Conservation (phyloP, 2,797 vertebrate genomes). For the Cichlasoma orientale region DNA sequence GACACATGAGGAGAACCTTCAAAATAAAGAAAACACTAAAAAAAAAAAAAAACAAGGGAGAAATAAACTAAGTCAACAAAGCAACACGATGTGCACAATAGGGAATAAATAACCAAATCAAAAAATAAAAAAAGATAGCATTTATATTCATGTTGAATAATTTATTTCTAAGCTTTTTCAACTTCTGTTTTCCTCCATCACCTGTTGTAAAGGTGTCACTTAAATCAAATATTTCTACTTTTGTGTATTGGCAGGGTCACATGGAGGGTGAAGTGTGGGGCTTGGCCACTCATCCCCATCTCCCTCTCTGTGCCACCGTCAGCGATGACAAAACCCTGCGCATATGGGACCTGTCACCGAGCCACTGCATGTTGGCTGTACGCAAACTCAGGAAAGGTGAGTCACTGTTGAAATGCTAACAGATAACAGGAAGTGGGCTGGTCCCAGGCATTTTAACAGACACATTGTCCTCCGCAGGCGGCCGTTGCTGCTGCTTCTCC, state of each 20-base stretch:
- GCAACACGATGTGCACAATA: too few species aligned
- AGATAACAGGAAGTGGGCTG: constrained; percentile 5
- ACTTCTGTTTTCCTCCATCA: background rate
- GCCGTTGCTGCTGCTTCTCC: constrained; percentile 97
- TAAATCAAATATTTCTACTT: constrained; percentile 3
- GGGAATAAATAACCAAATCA: background rate
- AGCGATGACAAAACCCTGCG: constrained; percentile 98
- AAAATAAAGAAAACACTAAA: background rate
- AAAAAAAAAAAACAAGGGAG: background rate
- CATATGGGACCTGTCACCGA: constrained; percentile 99
- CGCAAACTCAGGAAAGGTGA: constrained; percentile 99
- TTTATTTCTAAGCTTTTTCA: background rate
- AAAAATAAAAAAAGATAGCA: background rate
- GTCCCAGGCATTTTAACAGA: constrained; percentile 28
- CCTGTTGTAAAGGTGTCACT: background rate
- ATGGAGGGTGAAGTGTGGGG: constrained; percentile 99
- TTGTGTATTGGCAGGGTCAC: constrained; percentile 86
- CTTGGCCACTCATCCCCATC: constrained; percentile 95
- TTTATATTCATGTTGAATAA: background rate
- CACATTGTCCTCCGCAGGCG: constrained; percentile 80
- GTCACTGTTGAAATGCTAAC: constrained; percentile 41
- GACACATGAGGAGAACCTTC: background rate
- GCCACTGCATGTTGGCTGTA: constrained; percentile 99
- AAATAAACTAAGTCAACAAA: background rate
- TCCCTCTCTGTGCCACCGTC: constrained; percentile 98